phyloP scores from a whole-genome alignment of 2,113 vertebrate genomes.

The Gobius niger region DNA sequence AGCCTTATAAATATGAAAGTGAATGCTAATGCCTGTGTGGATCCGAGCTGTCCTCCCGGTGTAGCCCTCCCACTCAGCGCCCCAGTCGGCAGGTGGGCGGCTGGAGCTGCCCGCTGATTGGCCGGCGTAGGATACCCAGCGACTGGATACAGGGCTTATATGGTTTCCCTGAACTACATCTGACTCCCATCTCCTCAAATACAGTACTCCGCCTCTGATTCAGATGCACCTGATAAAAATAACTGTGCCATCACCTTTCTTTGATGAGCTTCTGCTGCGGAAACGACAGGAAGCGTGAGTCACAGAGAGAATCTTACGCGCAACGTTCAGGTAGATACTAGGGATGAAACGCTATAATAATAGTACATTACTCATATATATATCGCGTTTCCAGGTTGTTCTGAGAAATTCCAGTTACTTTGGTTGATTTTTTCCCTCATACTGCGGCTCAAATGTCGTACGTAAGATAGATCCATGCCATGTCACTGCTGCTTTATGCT shows the following conservation, averaged over 20 bases:
- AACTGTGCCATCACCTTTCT: constrained; percentile 30
- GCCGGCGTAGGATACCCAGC: constrained; percentile 45
- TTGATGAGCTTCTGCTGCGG: constrained; percentile 26
- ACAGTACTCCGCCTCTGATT: constrained; percentile 32
- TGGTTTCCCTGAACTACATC: constrained; percentile 46
- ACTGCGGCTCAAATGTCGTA: too few species aligned
- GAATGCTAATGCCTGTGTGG: constrained; percentile 21
- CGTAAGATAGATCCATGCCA: too few species aligned
- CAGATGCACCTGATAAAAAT: constrained; percentile 52
- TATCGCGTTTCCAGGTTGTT: too few species aligned
- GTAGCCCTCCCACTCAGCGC: constrained; percentile 51
- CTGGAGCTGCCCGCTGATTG: constrained; percentile 49
- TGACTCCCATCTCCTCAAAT: constrained; percentile 45
- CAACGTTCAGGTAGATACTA: too few species aligned
- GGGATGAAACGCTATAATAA: too few species aligned
- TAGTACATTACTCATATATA: too few species aligned
- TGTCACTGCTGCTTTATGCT: too few species aligned
- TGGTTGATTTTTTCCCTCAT: too few species aligned
- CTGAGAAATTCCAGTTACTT: too few species aligned
- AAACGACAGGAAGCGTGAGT: constrained; percentile 13
- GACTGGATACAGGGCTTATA: constrained; percentile 41
- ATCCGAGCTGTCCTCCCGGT: constrained; percentile 45
- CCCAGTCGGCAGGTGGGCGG: constrained; percentile 65
- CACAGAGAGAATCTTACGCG: neutral
- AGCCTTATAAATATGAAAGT: constrained; percentile 25